phyloP scores from a whole-genome alignment of 1,140 invertebrate genomes.

The Battus philenor region DNA sequence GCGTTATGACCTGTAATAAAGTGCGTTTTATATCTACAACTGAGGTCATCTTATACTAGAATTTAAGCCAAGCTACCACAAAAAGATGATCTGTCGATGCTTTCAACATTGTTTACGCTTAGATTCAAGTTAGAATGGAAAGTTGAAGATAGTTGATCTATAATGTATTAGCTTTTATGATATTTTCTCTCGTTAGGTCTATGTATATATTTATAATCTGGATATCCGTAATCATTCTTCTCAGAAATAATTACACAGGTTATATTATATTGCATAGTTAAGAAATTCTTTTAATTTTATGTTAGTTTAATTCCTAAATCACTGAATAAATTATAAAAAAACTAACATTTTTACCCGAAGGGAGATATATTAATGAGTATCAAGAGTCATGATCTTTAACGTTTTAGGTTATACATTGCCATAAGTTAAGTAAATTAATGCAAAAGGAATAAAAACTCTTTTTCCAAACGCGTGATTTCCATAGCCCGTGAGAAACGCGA shows the following conservation, averaged over 20 bases:
- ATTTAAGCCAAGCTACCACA: slow-evolving; percentile 25
- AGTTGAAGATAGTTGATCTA: slow-evolving; percentile 26
- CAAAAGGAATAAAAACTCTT: background rate
- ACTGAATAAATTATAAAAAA: background rate
- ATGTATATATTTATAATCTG: slow-evolving; percentile 26
- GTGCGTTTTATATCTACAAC: slow-evolving; percentile 22
- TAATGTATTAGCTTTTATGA: slow-evolving; percentile 33
- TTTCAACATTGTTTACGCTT: slow-evolving; percentile 16
- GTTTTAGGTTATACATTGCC: background rate
- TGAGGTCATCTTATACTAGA: slow-evolving; percentile 33
- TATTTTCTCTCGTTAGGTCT: slow-evolving; percentile 39
- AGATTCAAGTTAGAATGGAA: slow-evolving; percentile 24
- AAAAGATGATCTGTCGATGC: slow-evolving; percentile 21
- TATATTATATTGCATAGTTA: too few relatives aligned
- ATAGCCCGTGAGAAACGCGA: background rate
- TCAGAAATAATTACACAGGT: slow-evolving; percentile 1
- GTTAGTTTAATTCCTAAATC: too few relatives aligned
- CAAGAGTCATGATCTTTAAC: background rate
- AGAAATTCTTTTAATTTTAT: too few relatives aligned
- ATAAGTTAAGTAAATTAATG: slow-evolving; percentile 3
- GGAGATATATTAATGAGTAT: slow-evolving; percentile 3
- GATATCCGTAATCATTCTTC: background rate
- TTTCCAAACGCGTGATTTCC: background rate
- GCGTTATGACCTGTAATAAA: slow-evolving; percentile 30
- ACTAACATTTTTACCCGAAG: background rate